Evolutionary conservation across 2,888 invertebrate species (phyloP).

Genomic region (Tetanocera ferruginea): DNA sequence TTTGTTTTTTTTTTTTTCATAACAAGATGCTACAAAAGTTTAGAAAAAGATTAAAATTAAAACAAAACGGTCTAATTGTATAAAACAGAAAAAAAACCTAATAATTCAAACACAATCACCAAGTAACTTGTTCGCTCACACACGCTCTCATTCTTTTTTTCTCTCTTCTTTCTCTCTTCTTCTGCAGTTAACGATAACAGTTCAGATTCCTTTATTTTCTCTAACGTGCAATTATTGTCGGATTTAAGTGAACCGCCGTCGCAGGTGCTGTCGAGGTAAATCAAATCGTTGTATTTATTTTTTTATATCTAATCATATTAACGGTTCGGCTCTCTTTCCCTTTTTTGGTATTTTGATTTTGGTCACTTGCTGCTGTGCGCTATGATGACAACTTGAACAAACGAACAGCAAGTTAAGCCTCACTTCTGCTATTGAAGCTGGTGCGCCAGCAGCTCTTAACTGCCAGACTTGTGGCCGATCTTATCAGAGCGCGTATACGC

Average conservation of each 20-base stretch:
- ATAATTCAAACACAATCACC: slow-evolving; percentile 22
- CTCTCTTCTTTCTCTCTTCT: slow-evolving; percentile 36
- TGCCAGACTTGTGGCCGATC: slow-evolving; percentile 62
- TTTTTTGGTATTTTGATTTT: neutral
- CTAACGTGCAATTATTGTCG: slow-evolving; percentile 19
- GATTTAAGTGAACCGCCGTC: slow-evolving; percentile 4
- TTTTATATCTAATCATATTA: neutral
- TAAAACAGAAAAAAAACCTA: neutral
- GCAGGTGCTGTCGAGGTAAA: neutral
- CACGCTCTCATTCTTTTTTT: slow-evolving; percentile 24
- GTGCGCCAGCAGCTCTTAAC: slow-evolving; percentile 52
- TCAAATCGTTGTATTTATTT: neutral
- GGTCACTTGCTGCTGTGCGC: neutral
- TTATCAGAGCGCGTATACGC: slow-evolving; percentile 61
- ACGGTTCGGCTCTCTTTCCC: neutral
- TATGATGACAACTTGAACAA: slow-evolving; percentile 19
- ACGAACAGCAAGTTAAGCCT: neutral
- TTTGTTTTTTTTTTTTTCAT: neutral
- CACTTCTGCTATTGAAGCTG: neutral
- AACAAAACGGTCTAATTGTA: neutral
- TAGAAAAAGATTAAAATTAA: too few relatives aligned
- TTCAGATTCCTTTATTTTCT: slow-evolving; percentile 14
- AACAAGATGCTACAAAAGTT: slow-evolving; percentile 31
- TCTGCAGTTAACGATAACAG: slow-evolving; percentile 37
- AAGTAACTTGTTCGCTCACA: slow-evolving; percentile 14